Evolutionary conservation across 2,888 invertebrate species (phyloP).

Genomic region (Andrena camellia): DNA sequence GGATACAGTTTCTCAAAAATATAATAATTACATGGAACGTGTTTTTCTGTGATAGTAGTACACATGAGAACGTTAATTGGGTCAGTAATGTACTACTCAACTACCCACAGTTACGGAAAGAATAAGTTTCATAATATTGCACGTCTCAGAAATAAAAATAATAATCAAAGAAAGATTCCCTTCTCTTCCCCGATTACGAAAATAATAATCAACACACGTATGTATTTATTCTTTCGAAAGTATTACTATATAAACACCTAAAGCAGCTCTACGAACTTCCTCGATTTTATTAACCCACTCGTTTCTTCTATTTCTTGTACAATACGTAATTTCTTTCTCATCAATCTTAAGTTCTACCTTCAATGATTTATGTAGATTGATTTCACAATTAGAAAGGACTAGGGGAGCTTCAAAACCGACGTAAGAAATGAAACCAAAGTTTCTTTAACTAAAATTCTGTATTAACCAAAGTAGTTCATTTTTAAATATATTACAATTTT

Average conservation of each 20-base stretch:
- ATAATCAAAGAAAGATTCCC: background rate
- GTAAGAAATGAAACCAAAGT: background rate
- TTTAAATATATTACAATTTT: background rate
- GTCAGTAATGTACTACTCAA: slow-evolving; percentile 12
- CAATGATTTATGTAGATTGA: slow-evolving; percentile 19
- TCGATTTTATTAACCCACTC: background rate
- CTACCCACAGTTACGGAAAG: background rate
- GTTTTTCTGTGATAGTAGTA: background rate
- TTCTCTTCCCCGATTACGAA: background rate
- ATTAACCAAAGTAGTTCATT: background rate
- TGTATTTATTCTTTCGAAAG: background rate
- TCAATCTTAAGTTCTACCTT: background rate
- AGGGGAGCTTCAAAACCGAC: slow-evolving; percentile 11
- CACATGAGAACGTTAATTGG: slow-evolving; percentile 9
- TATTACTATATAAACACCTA: background rate
- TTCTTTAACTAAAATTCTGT: background rate
- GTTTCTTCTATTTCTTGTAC: slow-evolving; percentile 1
- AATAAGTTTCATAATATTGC: background rate
- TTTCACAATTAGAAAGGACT: slow-evolving; percentile 18
- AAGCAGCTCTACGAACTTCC: background rate
- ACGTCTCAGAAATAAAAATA: background rate
- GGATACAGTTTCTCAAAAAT: too few relatives aligned
- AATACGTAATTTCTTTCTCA: background rate
- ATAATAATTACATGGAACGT: too few relatives aligned
- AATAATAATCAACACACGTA: background rate